Percentiles rank a stretch among this genome's conserved stretches.
phyloP scores from a whole-genome alignment of 2,797 vertebrate species.

The Schizothorax lantsangensis region DNA sequence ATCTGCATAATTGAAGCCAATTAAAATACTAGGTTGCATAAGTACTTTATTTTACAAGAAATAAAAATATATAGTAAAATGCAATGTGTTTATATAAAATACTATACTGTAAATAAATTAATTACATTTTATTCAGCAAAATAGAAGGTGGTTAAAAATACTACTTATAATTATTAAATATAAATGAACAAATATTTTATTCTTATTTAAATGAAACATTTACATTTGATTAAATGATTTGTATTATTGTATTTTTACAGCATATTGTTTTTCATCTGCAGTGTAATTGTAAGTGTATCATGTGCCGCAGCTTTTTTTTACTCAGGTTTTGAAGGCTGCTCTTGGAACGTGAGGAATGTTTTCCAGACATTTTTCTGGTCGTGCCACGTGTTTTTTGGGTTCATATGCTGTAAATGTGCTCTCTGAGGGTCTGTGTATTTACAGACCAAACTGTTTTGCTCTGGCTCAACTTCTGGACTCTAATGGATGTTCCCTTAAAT shows the following conservation, averaged over 20 bases:
- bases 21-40: too few relatives aligned
- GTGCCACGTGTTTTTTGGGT: neutral
- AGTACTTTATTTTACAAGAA: too few relatives aligned
- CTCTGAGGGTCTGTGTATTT: neutral
- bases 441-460: constrained; percentile 38
- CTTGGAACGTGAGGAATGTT: neutral
- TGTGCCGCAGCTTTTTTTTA: neutral
- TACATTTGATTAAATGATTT: too few relatives aligned
- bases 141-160: too few relatives aligned
- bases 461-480: constrained; percentile 73
- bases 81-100: too few relatives aligned
- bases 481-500: constrained; percentile 61
- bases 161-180: too few relatives aligned
- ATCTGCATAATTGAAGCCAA: neutral
- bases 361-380: neutral
- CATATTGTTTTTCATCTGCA: neutral
- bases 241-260: neutral
- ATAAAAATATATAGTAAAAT: too few relatives aligned
- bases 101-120: too few relatives aligned
- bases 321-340: neutral
- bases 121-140: too few relatives aligned
- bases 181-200: neutral
- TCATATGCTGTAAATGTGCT: neutral
- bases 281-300: neutral
- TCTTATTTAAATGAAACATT: neutral